Evolutionary conservation across 1,140 invertebrate genomes (phyloP), one percentile per base, ranked within the genome.

Genomic region (Ceratoteleas bidentatus): DNA sequence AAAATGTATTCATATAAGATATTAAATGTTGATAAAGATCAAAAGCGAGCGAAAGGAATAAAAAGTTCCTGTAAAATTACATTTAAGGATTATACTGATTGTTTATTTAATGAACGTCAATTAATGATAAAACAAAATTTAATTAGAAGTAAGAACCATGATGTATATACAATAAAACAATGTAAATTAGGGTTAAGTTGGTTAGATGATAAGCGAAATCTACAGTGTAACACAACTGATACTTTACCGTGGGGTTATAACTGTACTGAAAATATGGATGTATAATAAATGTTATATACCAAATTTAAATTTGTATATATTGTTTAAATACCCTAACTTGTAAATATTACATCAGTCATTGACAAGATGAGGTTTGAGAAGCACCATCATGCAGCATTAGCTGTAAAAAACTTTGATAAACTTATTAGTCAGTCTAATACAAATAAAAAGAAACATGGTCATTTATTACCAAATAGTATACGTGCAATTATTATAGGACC

Each of bases 101-200:
- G 32, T 54, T 33, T 34, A 13, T 10, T 33, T 1, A n/a, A 34
- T 54, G 3, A 34, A 6, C 15, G 16, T 13, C 15, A 53, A 7
- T 40, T 6, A 9, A 14, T 32, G 5, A 11, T 4, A 2, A 43
- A 3, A 38, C 47, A 64, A 81, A 87, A 77, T 83, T 74, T 81
- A 2, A 72, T 56, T 6, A 6, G 9, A 33, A 58, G 53, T 34
- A 70, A 61, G 16, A 1, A 32, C 6, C 68, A 81, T 24, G 78
- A 78, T 75, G 54, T 69, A 32, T 81, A 73, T 47, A 52, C 40
- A n/a, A 69, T 81, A 49, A 49, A 64, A 50, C 56, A 84, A 52
- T 32, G 57, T 58, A 76, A 61, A 62, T 10, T 74, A 40, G 43
- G 50, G 2, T 60, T 65, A 24, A 75, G 54, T 65, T 79, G 68